Conservation (phyloP, 2,797 vertebrate species). For the Rhinophrynus dorsalis region DNA sequence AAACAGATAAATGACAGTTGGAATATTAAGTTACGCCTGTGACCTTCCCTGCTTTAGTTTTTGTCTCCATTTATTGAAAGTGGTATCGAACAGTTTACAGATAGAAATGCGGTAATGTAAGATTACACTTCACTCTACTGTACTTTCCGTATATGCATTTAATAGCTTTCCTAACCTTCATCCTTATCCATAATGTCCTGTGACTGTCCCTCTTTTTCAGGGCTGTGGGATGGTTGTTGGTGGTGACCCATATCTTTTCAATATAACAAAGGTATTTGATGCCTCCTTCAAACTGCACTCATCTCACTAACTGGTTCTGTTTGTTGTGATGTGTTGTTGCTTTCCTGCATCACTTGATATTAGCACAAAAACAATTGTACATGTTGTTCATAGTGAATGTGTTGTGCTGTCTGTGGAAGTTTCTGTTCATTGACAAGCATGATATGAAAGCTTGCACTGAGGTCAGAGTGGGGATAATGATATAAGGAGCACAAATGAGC, state of each 20-base stretch:
- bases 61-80: too few relatives aligned
- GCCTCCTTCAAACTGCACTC: conserved; percentile 17
- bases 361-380: not conserved
- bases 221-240: conserved; percentile 41
- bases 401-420: conserved; percentile 23
- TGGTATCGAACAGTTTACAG: too few relatives aligned
- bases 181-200: conserved; percentile 16
- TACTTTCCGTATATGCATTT: not conserved
- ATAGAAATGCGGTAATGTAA: not conserved
- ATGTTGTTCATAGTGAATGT: conserved; percentile 28
- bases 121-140: not conserved
- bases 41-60: too few relatives aligned
- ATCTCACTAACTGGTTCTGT: conserved; percentile 42
- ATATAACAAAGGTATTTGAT: conserved; percentile 30
- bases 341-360: conserved; percentile 31
- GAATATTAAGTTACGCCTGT: too few relatives aligned
- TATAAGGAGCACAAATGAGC: conserved; percentile 24
- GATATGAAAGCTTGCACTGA: conserved; percentile 21
- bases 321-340: conserved; percentile 30
- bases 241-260: conserved; percentile 34
- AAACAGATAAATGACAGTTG: too few relatives aligned
- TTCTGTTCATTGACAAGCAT: conserved; percentile 34
- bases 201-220: conserved; percentile 41
- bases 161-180: not conserved
- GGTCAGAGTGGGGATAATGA: conserved; percentile 25